Evolutionary conservation across 2,113 vertebrate genomes (phyloP), one percentile per base, ranked within the genome.

Genomic region (Corythornis vintsioides): DNA sequence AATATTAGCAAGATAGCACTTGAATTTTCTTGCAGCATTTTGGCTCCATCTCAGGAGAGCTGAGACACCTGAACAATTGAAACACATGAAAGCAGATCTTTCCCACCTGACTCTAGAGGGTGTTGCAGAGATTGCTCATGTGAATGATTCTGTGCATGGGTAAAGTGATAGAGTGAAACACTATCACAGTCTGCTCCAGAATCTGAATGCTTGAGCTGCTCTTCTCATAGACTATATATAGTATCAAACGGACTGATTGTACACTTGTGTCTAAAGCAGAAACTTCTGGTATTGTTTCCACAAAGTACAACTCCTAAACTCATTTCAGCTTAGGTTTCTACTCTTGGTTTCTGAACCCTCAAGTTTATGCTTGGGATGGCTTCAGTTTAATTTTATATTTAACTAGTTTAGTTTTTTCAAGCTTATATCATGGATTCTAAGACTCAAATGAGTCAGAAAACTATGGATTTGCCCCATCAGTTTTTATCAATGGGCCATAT

Each of bases 161-260:
- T 52, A 61, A 79, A 80, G 18, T 18, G 25, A 24, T 24, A 67
- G 1, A 2, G 6, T 42, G 48, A 89, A 53, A 3, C 11, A 11
- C 7, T 28, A 13, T 9, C 20, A 78, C 11, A 60, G 48, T 5
- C 9, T 60, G 18, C 8, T 60, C 6, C 4, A 3, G 12, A 3
- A 20, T 10, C 6, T 2, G 5, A 29, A 13, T 31, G 5, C 24
- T 64, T 53, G 13, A 67, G 22, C 22, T 52, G n/a, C 35, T 79
- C 28, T 20, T 29, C 7, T 17, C 26, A 10, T 28, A 0, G 0
- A 15, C 40, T 57, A 14, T 19, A 15, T 14, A 7, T 15, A 14
- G 12, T 33, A 47, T 45, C 40, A 64, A 28, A n/a, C 3, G 3
- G 21, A 48, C 10, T 19, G 11, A 64, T 33, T 48, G 19, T 8